Conservation (phyloP, 2,888 invertebrate species). For the Trachelus stipa region DNA sequence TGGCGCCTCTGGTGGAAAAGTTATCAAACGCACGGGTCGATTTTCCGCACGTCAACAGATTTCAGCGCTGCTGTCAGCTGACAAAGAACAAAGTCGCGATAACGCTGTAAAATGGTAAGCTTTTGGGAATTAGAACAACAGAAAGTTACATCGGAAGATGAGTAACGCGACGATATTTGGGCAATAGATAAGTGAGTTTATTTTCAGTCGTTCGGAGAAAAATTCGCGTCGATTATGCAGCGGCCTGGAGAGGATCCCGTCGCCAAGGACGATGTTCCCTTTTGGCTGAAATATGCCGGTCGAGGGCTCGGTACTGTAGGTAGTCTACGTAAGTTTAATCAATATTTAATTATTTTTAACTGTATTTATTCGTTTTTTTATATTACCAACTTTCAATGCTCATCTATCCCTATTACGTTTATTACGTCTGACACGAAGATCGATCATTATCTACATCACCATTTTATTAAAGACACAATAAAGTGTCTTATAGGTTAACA, state of each 20-base stretch:
- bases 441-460: background rate
- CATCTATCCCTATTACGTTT: background rate
- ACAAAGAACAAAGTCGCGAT: slow-evolving; percentile 28
- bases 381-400: background rate
- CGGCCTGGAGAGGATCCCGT: slow-evolving; percentile 83
- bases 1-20: background rate
- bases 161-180: background rate
- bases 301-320: slow-evolving; percentile 86
- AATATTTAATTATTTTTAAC: slow-evolving; percentile 8
- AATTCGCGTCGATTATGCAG: slow-evolving; percentile 82
- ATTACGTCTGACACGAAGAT: background rate
- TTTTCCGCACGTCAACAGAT: slow-evolving; percentile 47
- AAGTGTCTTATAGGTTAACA: background rate
- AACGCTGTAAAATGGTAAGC: slow-evolving; percentile 43
- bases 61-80: slow-evolving; percentile 46
- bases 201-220: slow-evolving; percentile 81
- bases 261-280: slow-evolving; percentile 85
- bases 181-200: slow-evolving; percentile 3
- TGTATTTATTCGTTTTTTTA: background rate
- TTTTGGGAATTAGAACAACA: background rate
- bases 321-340: slow-evolving; percentile 78
- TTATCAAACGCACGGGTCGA: slow-evolving; percentile 39
- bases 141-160: background rate
- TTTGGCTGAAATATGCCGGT: slow-evolving; percentile 91
- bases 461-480: background rate